Percentiles rank a stretch among this genome's conserved stretches.
Conservation (phyloP, 2,797 vertebrate genomes). For the Neostethus bicornis region DNA sequence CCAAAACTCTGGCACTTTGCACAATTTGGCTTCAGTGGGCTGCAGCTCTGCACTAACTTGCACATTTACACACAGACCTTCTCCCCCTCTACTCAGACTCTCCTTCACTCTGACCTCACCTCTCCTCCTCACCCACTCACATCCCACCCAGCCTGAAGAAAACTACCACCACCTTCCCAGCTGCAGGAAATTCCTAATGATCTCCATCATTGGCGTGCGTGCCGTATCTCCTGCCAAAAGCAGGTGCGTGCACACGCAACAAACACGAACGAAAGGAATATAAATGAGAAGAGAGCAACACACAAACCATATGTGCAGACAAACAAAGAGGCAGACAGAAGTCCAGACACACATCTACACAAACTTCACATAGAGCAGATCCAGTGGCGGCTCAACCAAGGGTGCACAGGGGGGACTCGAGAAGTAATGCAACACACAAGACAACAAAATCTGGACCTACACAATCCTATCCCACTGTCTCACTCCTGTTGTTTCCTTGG, state of each 20-base stretch:
- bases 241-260: slow-evolving; percentile 34
- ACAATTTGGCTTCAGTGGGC: slow-evolving; percentile 32
- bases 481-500: slow-evolving; percentile 68
- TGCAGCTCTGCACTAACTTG: slow-evolving; percentile 32
- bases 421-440: slow-evolving; percentile 57
- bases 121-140: slow-evolving; percentile 66
- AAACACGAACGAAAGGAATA: slow-evolving; percentile 40
- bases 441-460: slow-evolving; percentile 53
- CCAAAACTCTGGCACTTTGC: slow-evolving; percentile 26
- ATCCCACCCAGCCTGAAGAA: slow-evolving; percentile 55
- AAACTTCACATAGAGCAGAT: slow-evolving; percentile 70
- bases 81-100: slow-evolving; percentile 38
- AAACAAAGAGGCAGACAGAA: slow-evolving; percentile 63
- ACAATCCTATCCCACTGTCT: slow-evolving; percentile 46
- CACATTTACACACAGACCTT: slow-evolving; percentile 32
- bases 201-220: slow-evolving; percentile 92
- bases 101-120: slow-evolving; percentile 61
- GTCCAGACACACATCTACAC: slow-evolving; percentile 64
- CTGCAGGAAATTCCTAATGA: slow-evolving; percentile 99
- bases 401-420: slow-evolving; percentile 58
- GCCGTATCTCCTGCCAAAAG: slow-evolving; percentile 85
- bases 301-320: slow-evolving; percentile 67
- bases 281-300: slow-evolving; percentile 58
- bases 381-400: slow-evolving; percentile 62
- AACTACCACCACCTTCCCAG: slow-evolving; percentile 81